phyloP scores from a whole-genome alignment of 2,797 vertebrate species.

The Neoniphon sammara region DNA sequence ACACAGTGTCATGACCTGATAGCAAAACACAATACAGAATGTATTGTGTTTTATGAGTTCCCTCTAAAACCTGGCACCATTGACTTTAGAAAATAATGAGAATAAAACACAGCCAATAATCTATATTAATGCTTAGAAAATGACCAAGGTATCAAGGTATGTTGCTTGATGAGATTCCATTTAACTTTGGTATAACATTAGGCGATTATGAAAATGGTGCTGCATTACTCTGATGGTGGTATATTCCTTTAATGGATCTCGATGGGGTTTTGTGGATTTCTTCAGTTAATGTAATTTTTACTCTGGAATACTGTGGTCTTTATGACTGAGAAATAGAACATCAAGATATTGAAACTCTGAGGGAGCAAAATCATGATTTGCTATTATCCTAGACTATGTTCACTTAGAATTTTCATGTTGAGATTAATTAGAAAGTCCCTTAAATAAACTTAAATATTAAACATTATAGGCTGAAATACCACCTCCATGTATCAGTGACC shows the following conservation, averaged over 20 bases:
- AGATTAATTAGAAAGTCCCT: background rate
- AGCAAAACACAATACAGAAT: constrained; percentile 8
- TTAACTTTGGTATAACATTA: background rate
- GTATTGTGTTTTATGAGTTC: too few relatives aligned
- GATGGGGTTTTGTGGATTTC: too few relatives aligned
- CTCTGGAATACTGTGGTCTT: too few relatives aligned
- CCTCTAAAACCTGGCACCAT: background rate
- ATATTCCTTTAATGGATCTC: too few relatives aligned
- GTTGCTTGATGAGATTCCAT: too few relatives aligned
- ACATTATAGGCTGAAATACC: background rate
- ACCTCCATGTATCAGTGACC: background rate
- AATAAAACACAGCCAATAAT: background rate
- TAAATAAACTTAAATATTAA: background rate
- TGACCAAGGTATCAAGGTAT: background rate
- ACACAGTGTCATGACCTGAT: constrained; percentile 22
- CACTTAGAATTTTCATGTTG: too few relatives aligned
- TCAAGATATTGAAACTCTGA: too few relatives aligned
- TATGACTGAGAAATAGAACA: too few relatives aligned
- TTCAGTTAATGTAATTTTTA: too few relatives aligned
- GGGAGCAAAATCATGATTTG: background rate
- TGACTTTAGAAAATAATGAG: background rate
- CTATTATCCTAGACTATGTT: background rate
- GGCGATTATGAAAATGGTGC: background rate
- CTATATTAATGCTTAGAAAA: background rate
- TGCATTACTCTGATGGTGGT: background rate